Conservation (phyloP, 1,140 invertebrate genomes). For the Aricia agestis region DNA sequence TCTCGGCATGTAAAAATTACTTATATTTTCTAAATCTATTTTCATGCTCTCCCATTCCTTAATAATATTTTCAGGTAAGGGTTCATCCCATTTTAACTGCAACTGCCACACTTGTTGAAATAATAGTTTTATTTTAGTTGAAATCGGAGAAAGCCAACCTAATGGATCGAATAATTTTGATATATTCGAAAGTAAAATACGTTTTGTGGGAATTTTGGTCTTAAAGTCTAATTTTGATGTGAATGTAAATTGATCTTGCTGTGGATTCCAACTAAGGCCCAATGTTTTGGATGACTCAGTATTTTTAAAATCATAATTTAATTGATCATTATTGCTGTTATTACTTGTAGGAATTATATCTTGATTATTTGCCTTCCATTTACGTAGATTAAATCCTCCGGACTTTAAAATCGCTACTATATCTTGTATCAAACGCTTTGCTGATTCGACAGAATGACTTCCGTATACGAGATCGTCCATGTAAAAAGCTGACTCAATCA, state of each 20-base stretch:
- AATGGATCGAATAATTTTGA: constrained; percentile 62
- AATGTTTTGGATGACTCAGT: neutral
- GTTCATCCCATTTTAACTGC: constrained; percentile 19
- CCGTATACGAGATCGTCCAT: constrained; percentile 51
- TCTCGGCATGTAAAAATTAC: constrained; percentile 20
- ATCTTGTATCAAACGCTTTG: constrained; percentile 29
- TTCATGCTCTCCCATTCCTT: constrained; percentile 19
- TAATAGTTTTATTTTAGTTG: constrained; percentile 51
- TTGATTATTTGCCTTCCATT: constrained; percentile 54
- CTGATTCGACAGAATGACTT: constrained; percentile 31
- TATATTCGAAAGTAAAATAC: constrained; percentile 43
- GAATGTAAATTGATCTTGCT: constrained; percentile 6
- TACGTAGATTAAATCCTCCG: constrained; percentile 48
- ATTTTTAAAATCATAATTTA: neutral
- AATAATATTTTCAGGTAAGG: constrained; percentile 7
- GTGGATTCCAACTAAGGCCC: neutral
- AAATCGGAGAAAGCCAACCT: constrained; percentile 50
- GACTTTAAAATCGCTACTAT: constrained; percentile 10
- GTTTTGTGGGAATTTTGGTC: constrained; percentile 35
- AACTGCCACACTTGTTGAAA: constrained; percentile 40
- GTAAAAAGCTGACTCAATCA: constrained; percentile 39
- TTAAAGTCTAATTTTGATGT: constrained; percentile 8
- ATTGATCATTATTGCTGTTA: neutral
- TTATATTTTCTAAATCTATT: constrained; percentile 25
- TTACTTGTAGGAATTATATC: neutral